Conservation (phyloP, 2,797 vertebrate species). For the Cyprinella venusta region DNA sequence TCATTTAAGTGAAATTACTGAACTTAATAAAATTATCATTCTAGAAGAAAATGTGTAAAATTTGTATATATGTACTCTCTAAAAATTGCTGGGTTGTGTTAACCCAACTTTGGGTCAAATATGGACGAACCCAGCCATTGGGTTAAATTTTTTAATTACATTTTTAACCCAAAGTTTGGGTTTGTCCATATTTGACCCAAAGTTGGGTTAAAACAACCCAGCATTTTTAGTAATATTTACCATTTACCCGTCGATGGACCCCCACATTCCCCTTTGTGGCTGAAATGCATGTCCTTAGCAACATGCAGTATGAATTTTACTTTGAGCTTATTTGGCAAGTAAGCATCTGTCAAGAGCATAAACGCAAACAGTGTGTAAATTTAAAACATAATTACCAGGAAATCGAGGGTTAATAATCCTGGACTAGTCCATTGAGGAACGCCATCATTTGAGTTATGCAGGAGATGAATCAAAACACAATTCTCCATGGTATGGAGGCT, state of each 20-base stretch:
- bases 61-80: too few relatives aligned
- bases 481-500: conserved; percentile 10
- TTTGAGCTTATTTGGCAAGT: conserved; percentile 16
- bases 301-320: not conserved
- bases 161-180: too few relatives aligned
- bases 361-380: conserved; percentile 18
- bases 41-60: too few relatives aligned
- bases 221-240: too few relatives aligned
- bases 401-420: conserved; percentile 14
- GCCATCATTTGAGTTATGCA: conserved; percentile 1
- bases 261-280: not conserved
- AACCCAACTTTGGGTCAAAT: too few relatives aligned
- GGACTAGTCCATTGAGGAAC: conserved; percentile 18
- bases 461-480: conserved; percentile 21
- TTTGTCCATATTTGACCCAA: too few relatives aligned
- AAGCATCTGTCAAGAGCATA: not conserved
- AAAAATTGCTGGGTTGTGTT: too few relatives aligned
- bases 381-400: conserved; percentile 22
- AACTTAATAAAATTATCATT: too few relatives aligned
- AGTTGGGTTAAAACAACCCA: too few relatives aligned
- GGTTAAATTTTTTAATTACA: too few relatives aligned
- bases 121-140: too few relatives aligned
- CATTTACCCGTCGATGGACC: not conserved
- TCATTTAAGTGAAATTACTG: too few relatives aligned
- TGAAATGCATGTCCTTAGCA: not conserved